These are phyloP conservation scores for Pristionchus entomophagus DNA, from an alignment of 2,888 invertebrate genomes.

Conservation along the genomic window DNA sequence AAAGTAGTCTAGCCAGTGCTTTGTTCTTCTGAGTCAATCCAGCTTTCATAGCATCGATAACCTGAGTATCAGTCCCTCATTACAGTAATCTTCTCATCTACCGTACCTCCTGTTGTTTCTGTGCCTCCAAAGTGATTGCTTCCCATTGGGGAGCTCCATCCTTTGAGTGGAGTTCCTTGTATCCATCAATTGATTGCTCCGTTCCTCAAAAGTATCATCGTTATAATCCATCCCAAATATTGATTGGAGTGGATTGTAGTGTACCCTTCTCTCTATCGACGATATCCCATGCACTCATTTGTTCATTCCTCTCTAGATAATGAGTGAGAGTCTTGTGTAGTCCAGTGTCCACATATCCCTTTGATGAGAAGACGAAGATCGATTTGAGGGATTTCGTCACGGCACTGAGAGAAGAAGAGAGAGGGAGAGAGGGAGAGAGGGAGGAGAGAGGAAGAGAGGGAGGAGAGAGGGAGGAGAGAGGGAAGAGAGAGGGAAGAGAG, in stretches of 20 bases:
- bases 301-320: conserved; percentile 70
- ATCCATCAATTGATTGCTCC: conserved; percentile 64
- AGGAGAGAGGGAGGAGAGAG: not conserved
- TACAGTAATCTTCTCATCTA: not conserved
- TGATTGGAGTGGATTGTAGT: no score
- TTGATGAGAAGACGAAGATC: conserved; percentile 67
- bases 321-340: conserved; percentile 64
- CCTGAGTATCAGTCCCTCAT: conserved; percentile 48
- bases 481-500: no score
- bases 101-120: conserved; percentile 57
- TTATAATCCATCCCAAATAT: no score
- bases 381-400: conserved; percentile 63
- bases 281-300: conserved; percentile 69
- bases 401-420: conserved; percentile 51
- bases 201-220: conserved; percentile 47
- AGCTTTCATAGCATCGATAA: conserved; percentile 55
- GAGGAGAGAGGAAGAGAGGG: not conserved
- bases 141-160: conserved; percentile 61
- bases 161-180: conserved; percentile 62
- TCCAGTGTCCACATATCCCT: conserved; percentile 67
- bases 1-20: conserved; percentile 54
- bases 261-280: conserved; percentile 61
- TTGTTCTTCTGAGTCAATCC: conserved; percentile 54
- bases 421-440: not conserved
- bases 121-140: conserved; percentile 55